Conservation (phyloP, 2,888 invertebrate species). For the Leptinotarsa juncta region DNA sequence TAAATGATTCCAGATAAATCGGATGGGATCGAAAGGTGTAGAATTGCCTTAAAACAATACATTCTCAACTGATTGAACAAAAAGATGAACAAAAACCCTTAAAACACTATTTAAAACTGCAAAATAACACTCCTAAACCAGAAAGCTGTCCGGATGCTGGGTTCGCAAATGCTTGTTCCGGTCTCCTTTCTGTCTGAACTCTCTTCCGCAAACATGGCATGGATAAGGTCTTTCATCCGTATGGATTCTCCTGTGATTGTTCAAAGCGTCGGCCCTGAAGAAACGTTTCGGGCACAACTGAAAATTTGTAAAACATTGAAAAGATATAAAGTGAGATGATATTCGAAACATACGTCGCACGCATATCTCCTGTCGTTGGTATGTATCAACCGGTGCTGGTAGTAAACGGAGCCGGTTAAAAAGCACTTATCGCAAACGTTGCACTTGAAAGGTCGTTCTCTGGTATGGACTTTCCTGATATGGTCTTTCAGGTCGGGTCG, state of each 20-base stretch:
- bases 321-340: not conserved
- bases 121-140: slow-evolving; percentile 1
- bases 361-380: slow-evolving; percentile 74
- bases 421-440: slow-evolving; percentile 73
- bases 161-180: slow-evolving; percentile 71
- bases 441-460: slow-evolving; percentile 74
- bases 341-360: slow-evolving; percentile 67
- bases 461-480: slow-evolving; percentile 73
- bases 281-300: slow-evolving; percentile 72
- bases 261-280: slow-evolving; percentile 74
- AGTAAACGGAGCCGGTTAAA: slow-evolving; percentile 73
- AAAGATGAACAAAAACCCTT: not conserved
- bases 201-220: slow-evolving; percentile 67
- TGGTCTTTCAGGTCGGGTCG: slow-evolving; percentile 74
- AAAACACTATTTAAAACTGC: not conserved
- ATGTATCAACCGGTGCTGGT: slow-evolving; percentile 74
- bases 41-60: too few species aligned
- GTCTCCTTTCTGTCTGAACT: slow-evolving; percentile 71
- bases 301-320: slow-evolving; percentile 15
- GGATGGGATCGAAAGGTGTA: too few species aligned
- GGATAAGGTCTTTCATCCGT: slow-evolving; percentile 72
- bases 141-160: slow-evolving; percentile 63
- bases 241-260: slow-evolving; percentile 73
- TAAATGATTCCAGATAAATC: too few species aligned
- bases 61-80: too few species aligned